phyloP scores from a whole-genome alignment of 2,797 vertebrate species.

The Sorex maritimensis region DNA sequence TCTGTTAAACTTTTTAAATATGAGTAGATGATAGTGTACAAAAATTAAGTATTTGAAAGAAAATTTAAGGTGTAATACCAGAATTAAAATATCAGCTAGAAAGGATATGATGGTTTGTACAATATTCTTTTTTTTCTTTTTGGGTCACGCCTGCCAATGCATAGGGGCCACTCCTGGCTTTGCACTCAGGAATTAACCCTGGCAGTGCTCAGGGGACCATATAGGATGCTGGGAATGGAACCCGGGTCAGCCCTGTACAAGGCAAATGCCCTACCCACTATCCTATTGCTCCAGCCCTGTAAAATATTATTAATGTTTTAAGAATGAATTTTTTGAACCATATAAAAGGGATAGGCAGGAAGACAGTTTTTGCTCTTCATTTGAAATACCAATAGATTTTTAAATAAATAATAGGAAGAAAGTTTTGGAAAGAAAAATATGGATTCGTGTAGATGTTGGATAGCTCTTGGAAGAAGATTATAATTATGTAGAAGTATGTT shows the following conservation, averaged over 20 bases:
- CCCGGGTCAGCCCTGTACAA: too few species aligned
- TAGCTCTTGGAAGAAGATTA: not conserved
- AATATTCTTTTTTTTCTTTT: not conserved
- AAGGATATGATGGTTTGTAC: not conserved
- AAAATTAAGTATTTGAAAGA: not conserved
- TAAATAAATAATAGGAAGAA: constrained; percentile 8
- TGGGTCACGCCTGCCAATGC: too few species aligned
- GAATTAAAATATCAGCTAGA: not conserved
- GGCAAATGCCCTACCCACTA: too few species aligned
- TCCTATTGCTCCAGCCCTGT: not conserved
- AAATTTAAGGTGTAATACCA: not conserved
- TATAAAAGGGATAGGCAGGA: not conserved
- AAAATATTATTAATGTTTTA: not conserved
- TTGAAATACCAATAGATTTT: not conserved
- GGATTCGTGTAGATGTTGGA: not conserved
- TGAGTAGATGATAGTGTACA: not conserved
- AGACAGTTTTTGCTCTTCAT: not conserved
- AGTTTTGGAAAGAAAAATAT: not conserved
- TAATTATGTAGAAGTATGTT: not conserved
- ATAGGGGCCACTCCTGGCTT: too few species aligned
- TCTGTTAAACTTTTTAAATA: not conserved
- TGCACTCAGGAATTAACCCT: too few species aligned
- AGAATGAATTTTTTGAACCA: not conserved
- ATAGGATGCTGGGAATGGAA: too few species aligned
- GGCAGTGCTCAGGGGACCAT: too few species aligned